Base-by-base conservation (phyloP, 1,140 invertebrate genomes). In the Hypsibius dujardini region DNA sequence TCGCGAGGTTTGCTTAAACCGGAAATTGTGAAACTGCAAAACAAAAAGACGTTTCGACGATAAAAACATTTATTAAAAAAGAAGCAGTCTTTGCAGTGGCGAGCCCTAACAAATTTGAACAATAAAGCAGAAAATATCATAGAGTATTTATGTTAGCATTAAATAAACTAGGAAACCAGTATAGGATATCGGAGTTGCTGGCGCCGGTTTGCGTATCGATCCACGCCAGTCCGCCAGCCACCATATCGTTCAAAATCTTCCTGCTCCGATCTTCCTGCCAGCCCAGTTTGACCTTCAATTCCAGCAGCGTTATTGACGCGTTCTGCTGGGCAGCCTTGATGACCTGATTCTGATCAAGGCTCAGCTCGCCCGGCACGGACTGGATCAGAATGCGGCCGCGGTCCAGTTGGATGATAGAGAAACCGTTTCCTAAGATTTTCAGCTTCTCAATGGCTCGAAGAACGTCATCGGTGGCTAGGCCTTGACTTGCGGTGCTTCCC, bases 281-380 rank as follows among this genome's bases (percentile, higher is more conserved):
- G 47, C 75, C 76, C 2, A 79, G 71, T 46, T 74, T 72, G 47
- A 75, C 72, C 14, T 73, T 73, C 1, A 80, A 69, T 3, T 73
- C 59, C 46, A 72, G 70, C 46, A 76, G 73, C 46, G 76, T 76
- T 1, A 79, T 75, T 47, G 86, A 88, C 73, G 87, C 86, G 47
- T 84, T 81, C 74, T 84, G 80, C 76, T 88, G 87, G 3, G 89
- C 90, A 76, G 87, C 86, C 77, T 92, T 88, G 47, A 98, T 80
- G 12, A 98, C 86, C 62, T 87, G 84, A 0, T 92, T 95, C 76
- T 98, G 92, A 78, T 98, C 95, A 85, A 97, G 86, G 75, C 88
- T 96, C 0, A 99, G 79, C 82, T 98, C 95, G 1, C 93, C 92
- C 15, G 95, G 94, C n/a, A 98, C 85, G 45, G 93, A 95, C 77